Base-by-base conservation (phyloP, 1,140 invertebrate species). In the Sarcophaga peregrina region DNA sequence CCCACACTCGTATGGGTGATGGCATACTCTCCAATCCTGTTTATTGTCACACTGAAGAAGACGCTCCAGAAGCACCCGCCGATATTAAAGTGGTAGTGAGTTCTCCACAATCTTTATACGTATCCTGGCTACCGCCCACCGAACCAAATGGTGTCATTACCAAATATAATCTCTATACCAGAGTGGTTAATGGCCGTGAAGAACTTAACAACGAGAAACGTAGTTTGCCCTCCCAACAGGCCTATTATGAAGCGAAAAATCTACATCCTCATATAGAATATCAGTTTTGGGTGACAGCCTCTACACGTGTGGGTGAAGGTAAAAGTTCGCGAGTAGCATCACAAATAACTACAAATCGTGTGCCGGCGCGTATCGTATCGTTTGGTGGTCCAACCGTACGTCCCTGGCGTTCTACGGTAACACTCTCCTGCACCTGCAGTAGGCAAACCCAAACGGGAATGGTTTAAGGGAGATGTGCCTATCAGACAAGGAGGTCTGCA, bases 11-110 rank as follows among this genome's bases (percentile, higher is more conserved):
- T 87, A 94, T 96, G 85, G 96, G 96, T 0, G 95, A 96, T 86
- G 96, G 96, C 1, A 92, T 94, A 8, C 89, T 94, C 8, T 95
- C 95, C 5, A 89, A 92, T 78, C 92, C 95, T 0, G 92, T 95
- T 25, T 95, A 93, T 86, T 96, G 96, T 85, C 93, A 94, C 85
- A 97, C 96, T 3, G 94, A 95, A 82, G 95, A 97, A 91, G 96
- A 97, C 91, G 96, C 95, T 76, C 96, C 96, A 8, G 95, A 95
- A 48, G 92, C 93, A 54, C 96, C 96, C 13, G 93, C 94, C 0
- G 94, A 95, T 85, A 95, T 97, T 58, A 97, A 97, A 90, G 95
- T 96, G 0, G 93, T 96, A 48, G 93, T 95, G 1, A 94, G 94
- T 84, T 95, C 95, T 8, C 92, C 94, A 1, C 94, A 95, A 85